Conservation (phyloP, 1,140 invertebrate species). For the Dreissena rostriformis region DNA sequence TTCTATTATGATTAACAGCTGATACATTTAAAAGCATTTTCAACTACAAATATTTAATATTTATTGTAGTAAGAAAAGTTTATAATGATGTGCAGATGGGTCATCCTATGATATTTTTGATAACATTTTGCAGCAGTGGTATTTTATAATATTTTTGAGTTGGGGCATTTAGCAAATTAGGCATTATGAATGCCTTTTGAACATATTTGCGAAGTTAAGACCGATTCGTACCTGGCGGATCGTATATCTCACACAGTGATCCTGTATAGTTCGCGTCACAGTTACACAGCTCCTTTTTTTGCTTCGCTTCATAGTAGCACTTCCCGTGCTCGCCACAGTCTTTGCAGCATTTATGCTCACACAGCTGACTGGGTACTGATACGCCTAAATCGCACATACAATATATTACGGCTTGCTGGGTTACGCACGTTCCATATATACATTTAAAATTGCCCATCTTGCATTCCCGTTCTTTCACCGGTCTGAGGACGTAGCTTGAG, state of each 20-base stretch:
- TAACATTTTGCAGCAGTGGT: too few relatives aligned
- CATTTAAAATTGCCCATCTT: background rate
- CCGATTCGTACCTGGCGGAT: too few relatives aligned
- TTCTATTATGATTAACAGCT: too few relatives aligned
- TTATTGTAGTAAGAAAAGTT: too few relatives aligned
- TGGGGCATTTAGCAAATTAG: too few relatives aligned
- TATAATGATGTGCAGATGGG: too few relatives aligned
- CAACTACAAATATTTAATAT: too few relatives aligned
- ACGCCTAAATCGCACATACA: conserved; percentile 23
- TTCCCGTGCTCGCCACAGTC: conserved; percentile 2
- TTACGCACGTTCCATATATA: background rate
- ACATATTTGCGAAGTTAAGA: too few relatives aligned
- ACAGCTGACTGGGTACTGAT: background rate
- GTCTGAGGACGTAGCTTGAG: background rate
- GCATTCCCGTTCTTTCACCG: conserved; percentile 9
- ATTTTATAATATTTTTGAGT: too few relatives aligned
- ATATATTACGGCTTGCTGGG: background rate
- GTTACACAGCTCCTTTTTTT: conserved; percentile 1
- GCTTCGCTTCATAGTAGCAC: background rate
- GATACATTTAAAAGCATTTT: too few relatives aligned
- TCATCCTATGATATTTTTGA: too few relatives aligned
- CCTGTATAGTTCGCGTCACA: conserved; percentile 37
- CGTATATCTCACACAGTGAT: conserved; percentile 1
- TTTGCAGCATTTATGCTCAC: conserved; percentile 16
- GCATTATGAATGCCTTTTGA: too few relatives aligned